A percentile compares a stretch with the other conserved stretches of the same genome.
Conservation (phyloP, 35 echinoderm and acorn worm genomes). For the Diadema setosum region DNA sequence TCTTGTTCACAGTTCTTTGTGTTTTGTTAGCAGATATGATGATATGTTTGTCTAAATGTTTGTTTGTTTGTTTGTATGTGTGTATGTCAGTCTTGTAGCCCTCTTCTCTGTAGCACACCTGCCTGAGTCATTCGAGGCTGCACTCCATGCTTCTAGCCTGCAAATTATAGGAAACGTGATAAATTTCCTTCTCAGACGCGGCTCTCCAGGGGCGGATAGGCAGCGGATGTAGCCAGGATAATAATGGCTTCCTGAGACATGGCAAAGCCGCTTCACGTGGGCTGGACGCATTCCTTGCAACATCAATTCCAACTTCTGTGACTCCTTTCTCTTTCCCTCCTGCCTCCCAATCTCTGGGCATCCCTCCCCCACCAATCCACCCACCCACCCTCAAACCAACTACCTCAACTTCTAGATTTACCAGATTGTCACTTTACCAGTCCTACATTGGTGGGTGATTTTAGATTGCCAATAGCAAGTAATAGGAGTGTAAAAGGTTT, state of each 20-base stretch:
- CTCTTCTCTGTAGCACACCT: not conserved
- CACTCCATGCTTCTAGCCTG: constrained; percentile 11
- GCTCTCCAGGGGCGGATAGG: not conserved
- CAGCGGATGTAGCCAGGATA: not conserved
- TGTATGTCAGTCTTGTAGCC: too few species aligned
- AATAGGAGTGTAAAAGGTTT: too few species aligned
- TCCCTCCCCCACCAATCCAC: not conserved
- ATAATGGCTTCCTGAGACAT: not conserved
- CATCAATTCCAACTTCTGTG: not conserved
- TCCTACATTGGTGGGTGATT: too few species aligned
- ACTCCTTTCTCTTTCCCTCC: too few species aligned
- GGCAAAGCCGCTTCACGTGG: not conserved
- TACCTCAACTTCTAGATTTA: too few species aligned
- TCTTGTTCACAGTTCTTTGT: too few species aligned
- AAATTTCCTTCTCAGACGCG: constrained; percentile 19
- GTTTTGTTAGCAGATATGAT: too few species aligned
- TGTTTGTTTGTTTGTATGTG: too few species aligned
- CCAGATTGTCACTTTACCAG: too few species aligned
- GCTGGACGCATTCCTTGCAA: not conserved
- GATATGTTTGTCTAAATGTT: too few species aligned
- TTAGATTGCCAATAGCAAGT: too few species aligned
- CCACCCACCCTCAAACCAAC: not conserved
- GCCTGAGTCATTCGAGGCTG: not conserved
- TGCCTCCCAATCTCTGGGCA: too few species aligned
- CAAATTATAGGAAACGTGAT: constrained; percentile 30